Conservation (phyloP, 1,140 invertebrate genomes). For the Thaumetopoea pityocampa region DNA sequence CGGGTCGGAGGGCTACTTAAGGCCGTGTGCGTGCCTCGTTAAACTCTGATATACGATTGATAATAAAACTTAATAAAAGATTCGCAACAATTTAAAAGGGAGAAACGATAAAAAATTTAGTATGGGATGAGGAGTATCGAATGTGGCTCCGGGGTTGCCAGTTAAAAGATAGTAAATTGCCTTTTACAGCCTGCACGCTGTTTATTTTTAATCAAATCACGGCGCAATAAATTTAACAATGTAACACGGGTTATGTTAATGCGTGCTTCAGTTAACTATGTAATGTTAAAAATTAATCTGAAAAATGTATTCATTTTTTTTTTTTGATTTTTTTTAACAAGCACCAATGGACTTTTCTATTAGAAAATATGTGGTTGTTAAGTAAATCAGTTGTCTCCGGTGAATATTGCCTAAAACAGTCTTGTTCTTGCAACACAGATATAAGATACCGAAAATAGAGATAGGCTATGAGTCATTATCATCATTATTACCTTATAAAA, state of each 20-base stretch:
- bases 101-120: constrained; percentile 61
- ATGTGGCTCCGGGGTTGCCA: constrained; percentile 39
- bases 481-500: too few species aligned
- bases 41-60: constrained; percentile 67
- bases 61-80: constrained; percentile 74
- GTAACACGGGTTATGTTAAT: constrained; percentile 14
- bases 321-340: not conserved
- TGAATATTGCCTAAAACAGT: too few species aligned
- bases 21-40: constrained; percentile 50
- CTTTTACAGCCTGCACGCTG: constrained; percentile 50
- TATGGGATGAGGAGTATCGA: constrained; percentile 59
- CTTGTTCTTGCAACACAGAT: too few species aligned
- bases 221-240: constrained; percentile 26
- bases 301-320: constrained; percentile 2
- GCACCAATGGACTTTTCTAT: too few species aligned
- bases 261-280: not conserved
- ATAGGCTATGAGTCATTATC: too few species aligned
- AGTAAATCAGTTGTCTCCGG: too few species aligned
- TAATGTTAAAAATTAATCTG: not conserved
- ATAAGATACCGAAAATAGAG: too few species aligned
- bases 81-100: constrained; percentile 71
- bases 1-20: constrained; percentile 68
- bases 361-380: too few species aligned
- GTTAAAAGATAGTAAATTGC: constrained; percentile 67
- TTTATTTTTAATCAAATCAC: constrained; percentile 53